phyloP scores from a whole-genome alignment of 2,888 invertebrate genomes.

The Drosophila eohydei region DNA sequence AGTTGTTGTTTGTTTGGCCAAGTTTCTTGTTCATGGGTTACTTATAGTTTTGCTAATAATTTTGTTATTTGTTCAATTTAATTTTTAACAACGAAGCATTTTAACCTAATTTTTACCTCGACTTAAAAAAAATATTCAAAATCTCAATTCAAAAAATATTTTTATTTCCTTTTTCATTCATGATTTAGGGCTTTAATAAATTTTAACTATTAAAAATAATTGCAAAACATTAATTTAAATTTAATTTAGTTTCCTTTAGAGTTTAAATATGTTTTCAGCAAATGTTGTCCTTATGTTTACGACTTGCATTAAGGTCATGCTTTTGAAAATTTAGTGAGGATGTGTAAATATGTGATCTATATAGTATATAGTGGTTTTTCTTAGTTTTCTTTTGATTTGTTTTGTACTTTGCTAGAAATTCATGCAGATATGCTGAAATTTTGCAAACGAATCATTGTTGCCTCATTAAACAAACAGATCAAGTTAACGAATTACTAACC shows the following conservation, averaged over 20 bases:
- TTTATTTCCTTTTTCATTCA: conserved; percentile 1
- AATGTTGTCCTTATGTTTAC: conserved; percentile 69
- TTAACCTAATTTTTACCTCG: conserved; percentile 11
- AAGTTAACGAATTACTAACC: conserved; percentile 26
- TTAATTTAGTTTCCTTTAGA: conserved; percentile 20
- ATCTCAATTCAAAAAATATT: conserved; percentile 59
- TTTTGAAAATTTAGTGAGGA: conserved; percentile 42
- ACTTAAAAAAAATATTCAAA: conserved; percentile 56
- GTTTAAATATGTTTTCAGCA: conserved; percentile 59
- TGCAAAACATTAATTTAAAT: conserved; percentile 61
- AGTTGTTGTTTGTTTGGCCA: conserved; percentile 33
- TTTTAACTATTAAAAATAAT: conserved; percentile 66
- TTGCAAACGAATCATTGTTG: conserved; percentile 69
- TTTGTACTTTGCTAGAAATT: conserved; percentile 81
- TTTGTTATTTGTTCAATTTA: conserved; percentile 32
- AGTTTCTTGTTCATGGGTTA: conserved; percentile 44
- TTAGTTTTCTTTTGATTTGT: conserved; percentile 9
- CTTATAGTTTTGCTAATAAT: conserved; percentile 67
- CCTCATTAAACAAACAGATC: conserved; percentile 45
- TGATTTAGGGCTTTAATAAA: conserved; percentile 48
- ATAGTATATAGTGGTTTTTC: conserved; percentile 30
- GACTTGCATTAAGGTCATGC: conserved; percentile 1
- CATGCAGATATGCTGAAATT: conserved; percentile 76
- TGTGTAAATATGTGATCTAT: conserved; percentile 71
- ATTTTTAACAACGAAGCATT: conserved; percentile 26